Base-by-base conservation (phyloP, 2,888 invertebrate species). In the Galerucella pusilla region DNA sequence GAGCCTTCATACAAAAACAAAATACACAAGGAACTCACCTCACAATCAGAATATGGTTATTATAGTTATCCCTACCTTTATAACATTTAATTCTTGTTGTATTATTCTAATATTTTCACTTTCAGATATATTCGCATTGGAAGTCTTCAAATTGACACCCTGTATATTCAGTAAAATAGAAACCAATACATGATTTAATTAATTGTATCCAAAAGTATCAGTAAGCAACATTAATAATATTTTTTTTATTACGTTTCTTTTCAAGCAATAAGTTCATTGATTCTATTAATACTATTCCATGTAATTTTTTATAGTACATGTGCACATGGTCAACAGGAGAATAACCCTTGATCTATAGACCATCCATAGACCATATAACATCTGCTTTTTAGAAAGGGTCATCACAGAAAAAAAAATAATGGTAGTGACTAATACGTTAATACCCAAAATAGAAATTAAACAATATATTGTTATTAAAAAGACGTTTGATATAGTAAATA, bases 241-340 rank as follows among this genome's bases (percentile, higher is more conserved):
- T 74, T 68, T 65, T 73, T 71, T 75, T 52, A 16, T 57, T 46
- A 16, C 67, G 52, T 71, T 63, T 73, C 70, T 73, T 71, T 65
- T 46, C 64, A 67, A 73, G 59, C 75, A 73, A 35, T 71, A 70
- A 73, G 75, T 73, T 75, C 73, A 75, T 71, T 75, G 75, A 69
- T 59, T 59, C 68, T 42, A 20, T 20, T 20, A 66, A 69, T 57
- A 64, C 67, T 65, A 67, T 57, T 68, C 66, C 73, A 78, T 77
- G 65, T 75, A 75, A 66, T 73, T 81, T 81, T 81, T 80, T 79
- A 69, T 78, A 75, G 68, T 76, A 77, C 76, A 72, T 75, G 78
- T 82, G 77, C 80, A 81, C 80, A 79, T 80, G 79, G 81, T 81
- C 81, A 84, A 83, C 83, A 79, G 75, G 75, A 78, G 74, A 79